A percentile compares a stretch with the other conserved stretches of the same genome.
phyloP scores from a whole-genome alignment of 2,888 invertebrate species.

The Molanna angustata region DNA sequence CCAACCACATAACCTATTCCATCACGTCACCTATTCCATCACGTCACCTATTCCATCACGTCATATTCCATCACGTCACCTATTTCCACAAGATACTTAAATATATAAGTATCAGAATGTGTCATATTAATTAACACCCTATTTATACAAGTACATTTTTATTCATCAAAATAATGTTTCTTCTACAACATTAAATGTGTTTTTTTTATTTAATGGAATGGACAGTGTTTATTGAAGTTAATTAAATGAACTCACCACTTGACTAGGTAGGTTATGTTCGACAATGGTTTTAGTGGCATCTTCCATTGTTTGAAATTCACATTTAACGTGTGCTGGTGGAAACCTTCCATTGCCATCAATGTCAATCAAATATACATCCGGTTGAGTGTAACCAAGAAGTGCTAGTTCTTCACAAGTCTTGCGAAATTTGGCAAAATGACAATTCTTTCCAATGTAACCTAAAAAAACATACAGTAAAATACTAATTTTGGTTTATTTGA shows the following conservation, averaged over 20 bases:
- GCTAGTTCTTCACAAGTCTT: slow-evolving; percentile 92
- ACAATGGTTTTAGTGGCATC: slow-evolving; percentile 84
- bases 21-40: too few species aligned
- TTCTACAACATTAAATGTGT: too few species aligned
- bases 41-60: too few species aligned
- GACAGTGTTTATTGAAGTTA: too few species aligned
- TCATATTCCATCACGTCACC: too few species aligned
- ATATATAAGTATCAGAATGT: too few species aligned
- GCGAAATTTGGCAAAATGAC: slow-evolving; percentile 89
- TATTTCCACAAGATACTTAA: too few species aligned
- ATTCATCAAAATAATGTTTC: too few species aligned
- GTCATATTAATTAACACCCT: too few species aligned
- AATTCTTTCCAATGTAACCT: slow-evolving; percentile 89
- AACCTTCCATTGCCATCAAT: slow-evolving; percentile 92
- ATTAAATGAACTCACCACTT: slow-evolving; percentile 72
- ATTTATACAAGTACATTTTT: too few species aligned
- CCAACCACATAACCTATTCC: too few species aligned
- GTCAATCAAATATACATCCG: slow-evolving; percentile 89
- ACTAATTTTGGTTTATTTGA: not conserved
- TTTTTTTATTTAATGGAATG: too few species aligned
- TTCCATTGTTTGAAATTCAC: slow-evolving; percentile 85
- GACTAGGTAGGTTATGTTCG: slow-evolving; percentile 87
- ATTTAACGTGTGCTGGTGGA: slow-evolving; percentile 88
- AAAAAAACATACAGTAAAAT: slow-evolving; percentile 4
- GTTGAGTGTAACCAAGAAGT: slow-evolving; percentile 81